Conservation (phyloP, 2,113 vertebrate species). For the Daboia siamensis region DNA sequence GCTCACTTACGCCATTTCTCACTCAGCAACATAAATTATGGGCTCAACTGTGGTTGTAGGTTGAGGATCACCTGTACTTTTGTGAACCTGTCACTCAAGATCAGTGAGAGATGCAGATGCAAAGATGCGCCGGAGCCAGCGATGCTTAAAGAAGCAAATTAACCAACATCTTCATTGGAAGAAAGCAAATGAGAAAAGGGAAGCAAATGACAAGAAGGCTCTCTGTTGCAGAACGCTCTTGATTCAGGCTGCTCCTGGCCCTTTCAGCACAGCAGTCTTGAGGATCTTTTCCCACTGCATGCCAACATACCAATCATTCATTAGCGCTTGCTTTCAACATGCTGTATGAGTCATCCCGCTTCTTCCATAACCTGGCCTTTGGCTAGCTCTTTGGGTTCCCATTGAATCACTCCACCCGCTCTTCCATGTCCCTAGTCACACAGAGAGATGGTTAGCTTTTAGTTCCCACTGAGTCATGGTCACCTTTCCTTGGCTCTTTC, state of each 20-base stretch:
- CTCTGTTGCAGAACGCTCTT: accelerated
- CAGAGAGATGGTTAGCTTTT: background rate
- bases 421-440: background rate
- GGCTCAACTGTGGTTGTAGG: too few relatives aligned
- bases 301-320: background rate
- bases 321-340: background rate
- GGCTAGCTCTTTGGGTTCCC: conserved; percentile 41
- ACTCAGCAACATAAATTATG: too few relatives aligned
- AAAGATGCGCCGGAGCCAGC: accelerated
- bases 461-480: background rate
- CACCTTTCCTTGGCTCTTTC: background rate
- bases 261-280: background rate
- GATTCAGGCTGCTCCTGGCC: accelerated
- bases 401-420: conserved; percentile 36
- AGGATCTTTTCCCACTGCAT: accelerated
- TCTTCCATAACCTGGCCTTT: conserved; percentile 33
- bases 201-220: accelerated
- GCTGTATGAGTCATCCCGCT: conserved; percentile 35
- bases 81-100: background rate
- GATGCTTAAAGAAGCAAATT: background rate
- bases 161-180: background rate
- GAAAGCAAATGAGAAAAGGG: accelerated
- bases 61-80: background rate
- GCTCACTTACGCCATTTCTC: too few relatives aligned
- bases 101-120: accelerated